phyloP scores from a whole-genome alignment of 2,797 vertebrate species.

The Rhyacichthys aspro region DNA sequence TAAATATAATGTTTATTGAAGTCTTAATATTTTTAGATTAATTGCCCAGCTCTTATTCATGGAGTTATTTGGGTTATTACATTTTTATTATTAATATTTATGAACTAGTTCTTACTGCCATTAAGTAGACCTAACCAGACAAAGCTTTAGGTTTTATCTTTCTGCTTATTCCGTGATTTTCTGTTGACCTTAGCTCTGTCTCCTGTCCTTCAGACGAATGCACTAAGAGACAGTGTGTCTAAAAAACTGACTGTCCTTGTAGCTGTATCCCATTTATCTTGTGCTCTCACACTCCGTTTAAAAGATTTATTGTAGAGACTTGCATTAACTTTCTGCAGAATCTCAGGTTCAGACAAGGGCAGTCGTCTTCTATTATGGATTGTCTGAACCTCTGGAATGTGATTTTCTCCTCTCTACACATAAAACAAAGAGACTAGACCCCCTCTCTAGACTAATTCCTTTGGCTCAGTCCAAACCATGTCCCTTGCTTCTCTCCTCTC shows the following conservation, averaged over 20 bases:
- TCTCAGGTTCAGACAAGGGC: conserved; percentile 29
- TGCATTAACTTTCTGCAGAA: conserved; percentile 30
- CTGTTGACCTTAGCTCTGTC: conserved; percentile 7
- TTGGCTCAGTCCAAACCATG: conserved; percentile 53
- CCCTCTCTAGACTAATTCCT: conserved; percentile 43
- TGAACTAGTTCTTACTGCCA: too few species aligned
- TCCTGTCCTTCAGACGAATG: conserved; percentile 11
- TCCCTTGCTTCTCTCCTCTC: conserved; percentile 18
- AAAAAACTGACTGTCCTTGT: conserved; percentile 36
- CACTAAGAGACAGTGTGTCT: conserved; percentile 13
- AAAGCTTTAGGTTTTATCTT: neutral
- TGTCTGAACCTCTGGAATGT: conserved; percentile 20
- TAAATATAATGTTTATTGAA: too few species aligned
- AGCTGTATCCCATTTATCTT: conserved; percentile 34
- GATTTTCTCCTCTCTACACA: conserved; percentile 37
- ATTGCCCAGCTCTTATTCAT: too few species aligned
- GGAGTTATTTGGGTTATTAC: too few species aligned
- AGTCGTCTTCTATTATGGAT: conserved; percentile 27
- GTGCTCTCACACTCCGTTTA: conserved; percentile 10
- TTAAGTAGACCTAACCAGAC: too few species aligned
- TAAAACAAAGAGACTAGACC: conserved; percentile 37
- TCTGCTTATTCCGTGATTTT: neutral
- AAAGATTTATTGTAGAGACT: conserved; percentile 38
- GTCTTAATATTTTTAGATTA: too few species aligned
- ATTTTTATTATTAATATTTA: too few species aligned